These are phyloP conservation scores for Chiloscyllium plagiosum DNA, from an alignment of 2,113 vertebrate genomes.

Conservation along the genomic window DNA sequence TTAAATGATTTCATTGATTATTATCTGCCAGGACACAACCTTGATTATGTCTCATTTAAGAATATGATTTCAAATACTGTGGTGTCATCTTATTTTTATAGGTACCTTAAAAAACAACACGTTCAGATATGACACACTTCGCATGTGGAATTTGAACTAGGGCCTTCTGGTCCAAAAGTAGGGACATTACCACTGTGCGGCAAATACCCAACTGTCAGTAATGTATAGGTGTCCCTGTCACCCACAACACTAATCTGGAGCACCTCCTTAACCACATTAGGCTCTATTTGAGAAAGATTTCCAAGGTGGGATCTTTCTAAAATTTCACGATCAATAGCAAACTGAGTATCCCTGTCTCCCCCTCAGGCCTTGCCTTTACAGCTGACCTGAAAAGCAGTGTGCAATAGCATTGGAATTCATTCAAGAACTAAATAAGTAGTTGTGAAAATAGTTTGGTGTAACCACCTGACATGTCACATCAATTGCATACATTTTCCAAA, in stretches of 20 bases:
- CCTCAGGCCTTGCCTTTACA: neutral
- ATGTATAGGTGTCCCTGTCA: neutral
- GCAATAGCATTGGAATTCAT: neutral
- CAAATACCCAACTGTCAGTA: neutral
- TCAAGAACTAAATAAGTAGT: neutral
- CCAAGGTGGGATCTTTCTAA: neutral
- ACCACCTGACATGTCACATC: neutral
- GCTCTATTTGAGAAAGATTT: neutral
- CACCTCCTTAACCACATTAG: neutral
- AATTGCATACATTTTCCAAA: neutral
- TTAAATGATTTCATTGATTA: neutral
- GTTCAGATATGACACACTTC: no score
- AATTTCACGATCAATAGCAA: neutral
- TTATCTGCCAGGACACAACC: neutral
- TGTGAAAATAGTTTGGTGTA: neutral
- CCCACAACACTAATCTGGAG: neutral
- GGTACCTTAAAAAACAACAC: no score
- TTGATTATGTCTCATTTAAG: neutral
- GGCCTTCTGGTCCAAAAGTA: no score
- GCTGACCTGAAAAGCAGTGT: neutral
- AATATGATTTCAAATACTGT: neutral
- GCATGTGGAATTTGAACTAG: no score
- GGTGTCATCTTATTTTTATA: neutral
- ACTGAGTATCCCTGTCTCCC: neutral
- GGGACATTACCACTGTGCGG: no score